Evolutionary conservation across 2,888 invertebrate genomes (phyloP), one percentile per base, ranked within the genome.

Genomic region (Pyrochroa serraticornis): DNA sequence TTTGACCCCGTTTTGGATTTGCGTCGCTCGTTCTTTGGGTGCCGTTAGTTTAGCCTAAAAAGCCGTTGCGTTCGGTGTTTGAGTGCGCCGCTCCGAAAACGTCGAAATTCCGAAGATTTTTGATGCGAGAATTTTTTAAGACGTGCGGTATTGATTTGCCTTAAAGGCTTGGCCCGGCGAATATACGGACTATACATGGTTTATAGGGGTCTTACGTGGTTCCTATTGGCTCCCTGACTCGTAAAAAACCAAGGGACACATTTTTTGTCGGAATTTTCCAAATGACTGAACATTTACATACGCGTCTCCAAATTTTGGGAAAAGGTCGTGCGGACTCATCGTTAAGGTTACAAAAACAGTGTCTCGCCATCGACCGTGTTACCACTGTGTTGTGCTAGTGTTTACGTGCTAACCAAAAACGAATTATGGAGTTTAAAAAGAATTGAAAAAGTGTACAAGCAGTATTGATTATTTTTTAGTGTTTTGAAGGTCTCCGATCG

Each of bases 231-330:
- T 78, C 77, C 76, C 77, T 79, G 79, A 78, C 74, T 79, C 79
- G 75, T 80, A 79, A 80, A 79, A 79, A 79, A 78, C 74, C 71
- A 74, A 77, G 76, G 75, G 77, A 77, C 77, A 75, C 71, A 73
- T 75, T 77, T 77, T 79, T 78, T 75, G 74, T 83, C 80, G 84
- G 83, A 85, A 85, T 84, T 85, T 85, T 85, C 85, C 85, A 83
- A 84, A 82, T 81, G 82, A 83, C 82, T 82, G 83, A 82, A 76
- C 77, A 75, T 73, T 73, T 75, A 76, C 75, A 74, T 76, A 77
- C 75, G 77, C 77, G 75, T 76, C 75, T 78, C 69, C 70, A 74
- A 77, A 77, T 72, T 77, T 78, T 77, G 70, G 71, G 75, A 78
- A 77, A 75, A 72, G 69, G 62, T 68, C 68, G 66, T 66, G 67